phyloP scores from a whole-genome alignment of 1,140 invertebrate species.

The Fopius arisanus region DNA sequence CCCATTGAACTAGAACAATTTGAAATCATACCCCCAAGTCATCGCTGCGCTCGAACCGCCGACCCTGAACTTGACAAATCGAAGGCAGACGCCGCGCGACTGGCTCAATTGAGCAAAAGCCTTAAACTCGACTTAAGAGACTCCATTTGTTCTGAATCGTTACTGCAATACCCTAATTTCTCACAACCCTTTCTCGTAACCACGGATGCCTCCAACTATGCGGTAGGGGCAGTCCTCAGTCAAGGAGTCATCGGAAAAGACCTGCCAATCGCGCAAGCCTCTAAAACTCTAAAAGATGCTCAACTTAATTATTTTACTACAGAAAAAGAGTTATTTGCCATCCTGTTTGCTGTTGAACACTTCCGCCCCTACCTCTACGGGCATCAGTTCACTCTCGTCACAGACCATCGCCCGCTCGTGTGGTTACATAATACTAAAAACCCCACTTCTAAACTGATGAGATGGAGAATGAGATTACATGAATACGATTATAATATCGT shows the following conservation, averaged over 20 bases:
- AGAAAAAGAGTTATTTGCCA: neutral
- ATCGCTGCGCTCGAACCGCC: neutral
- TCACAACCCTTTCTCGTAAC: slow-evolving; percentile 41
- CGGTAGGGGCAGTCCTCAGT: slow-evolving; percentile 35
- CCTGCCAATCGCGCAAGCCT: slow-evolving; percentile 54
- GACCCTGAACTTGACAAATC: neutral
- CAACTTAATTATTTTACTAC: slow-evolving; percentile 59
- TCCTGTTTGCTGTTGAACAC: neutral
- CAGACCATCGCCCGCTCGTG: neutral
- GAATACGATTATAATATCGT: neutral
- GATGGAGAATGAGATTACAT: neutral
- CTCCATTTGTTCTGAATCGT: neutral
- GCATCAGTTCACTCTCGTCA: neutral
- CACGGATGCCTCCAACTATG: slow-evolving; percentile 36
- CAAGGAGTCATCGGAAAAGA: slow-evolving; percentile 33
- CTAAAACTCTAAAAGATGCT: slow-evolving; percentile 53
- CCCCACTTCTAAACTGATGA: neutral
- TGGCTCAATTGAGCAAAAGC: neutral
- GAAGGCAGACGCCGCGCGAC: neutral
- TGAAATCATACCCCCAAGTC: neutral
- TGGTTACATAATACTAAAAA: slow-evolving; percentile 7
- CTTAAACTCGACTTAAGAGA: slow-evolving; percentile 26
- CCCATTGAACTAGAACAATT: slow-evolving; percentile 3
- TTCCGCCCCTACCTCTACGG: slow-evolving; percentile 14
- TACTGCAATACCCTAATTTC: neutral